phyloP scores from a whole-genome alignment of 30 jellyfish, hydroid and myxozoan species.

The Pseudorhiza aurosa region DNA sequence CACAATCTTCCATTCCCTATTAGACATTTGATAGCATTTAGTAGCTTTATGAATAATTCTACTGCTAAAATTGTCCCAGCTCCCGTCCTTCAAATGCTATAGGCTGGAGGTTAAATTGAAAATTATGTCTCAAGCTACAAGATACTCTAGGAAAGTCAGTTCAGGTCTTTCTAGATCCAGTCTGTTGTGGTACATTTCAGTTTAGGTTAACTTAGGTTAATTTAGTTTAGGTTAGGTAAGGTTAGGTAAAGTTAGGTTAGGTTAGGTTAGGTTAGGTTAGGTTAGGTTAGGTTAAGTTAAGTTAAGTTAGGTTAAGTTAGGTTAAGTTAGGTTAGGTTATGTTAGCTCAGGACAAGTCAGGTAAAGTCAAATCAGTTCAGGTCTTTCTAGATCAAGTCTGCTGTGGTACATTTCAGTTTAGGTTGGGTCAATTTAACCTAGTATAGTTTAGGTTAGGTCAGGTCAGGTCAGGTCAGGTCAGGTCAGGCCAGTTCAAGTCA shows the following conservation, averaged over 20 bases:
- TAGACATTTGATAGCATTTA: too few relatives aligned
- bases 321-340: constrained; percentile 8
- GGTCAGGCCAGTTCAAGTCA: neutral
- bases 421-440: neutral
- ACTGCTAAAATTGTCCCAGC: too few relatives aligned
- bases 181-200: too few relatives aligned
- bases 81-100: too few relatives aligned
- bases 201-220: neutral
- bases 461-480: constrained; percentile 11
- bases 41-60: too few relatives aligned
- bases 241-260: neutral
- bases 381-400: neutral
- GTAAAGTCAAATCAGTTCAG: neutral
- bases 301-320: constrained; percentile 12
- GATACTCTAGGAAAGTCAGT: too few relatives aligned
- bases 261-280: neutral
- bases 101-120: too few relatives aligned
- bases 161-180: too few relatives aligned
- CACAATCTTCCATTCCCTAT: too few relatives aligned
- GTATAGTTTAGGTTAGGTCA: neutral
- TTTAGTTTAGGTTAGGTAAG: neutral
- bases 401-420: too few relatives aligned
- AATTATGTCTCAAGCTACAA: too few relatives aligned
- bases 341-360: neutral
- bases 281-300: neutral